These are phyloP conservation scores for Epinotia ramella DNA, from an alignment of 2,888 invertebrate genomes.

Conservation along the genomic window DNA sequence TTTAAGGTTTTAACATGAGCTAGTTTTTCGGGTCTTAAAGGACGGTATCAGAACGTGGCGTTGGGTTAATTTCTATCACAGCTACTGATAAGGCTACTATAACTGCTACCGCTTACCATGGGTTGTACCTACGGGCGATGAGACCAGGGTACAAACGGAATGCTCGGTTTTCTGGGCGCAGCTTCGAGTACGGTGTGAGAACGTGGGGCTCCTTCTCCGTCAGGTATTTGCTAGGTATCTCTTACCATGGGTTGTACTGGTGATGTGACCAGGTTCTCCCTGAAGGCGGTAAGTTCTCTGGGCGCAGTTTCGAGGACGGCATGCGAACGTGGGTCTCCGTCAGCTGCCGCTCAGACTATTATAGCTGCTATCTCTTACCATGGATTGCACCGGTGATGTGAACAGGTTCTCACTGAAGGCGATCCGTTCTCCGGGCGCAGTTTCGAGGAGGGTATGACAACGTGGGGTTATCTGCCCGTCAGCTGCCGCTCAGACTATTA, in stretches of 20 bases:
- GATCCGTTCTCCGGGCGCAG: conserved; percentile 46
- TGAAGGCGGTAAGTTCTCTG: conserved; percentile 58
- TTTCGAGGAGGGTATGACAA: conserved; percentile 56
- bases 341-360: conserved; percentile 15
- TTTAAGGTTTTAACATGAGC: too few relatives aligned
- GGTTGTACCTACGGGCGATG: conserved; percentile 47
- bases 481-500: too few relatives aligned
- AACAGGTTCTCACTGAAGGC: not conserved
- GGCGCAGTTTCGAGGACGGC: conserved; percentile 56
- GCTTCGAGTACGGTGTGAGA: conserved; percentile 56
- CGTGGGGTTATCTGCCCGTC: conserved; percentile 30
- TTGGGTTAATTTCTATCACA: conserved; percentile 66
- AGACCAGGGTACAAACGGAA: not conserved
- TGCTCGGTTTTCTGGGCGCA: conserved; percentile 45
- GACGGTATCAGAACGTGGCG: conserved; percentile 54
- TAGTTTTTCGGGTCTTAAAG: conserved; percentile 54
- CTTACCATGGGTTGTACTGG: conserved; percentile 18
- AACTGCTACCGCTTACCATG: not conserved
- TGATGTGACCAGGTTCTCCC: conserved; percentile 63
- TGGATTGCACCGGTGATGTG: conserved; percentile 4
- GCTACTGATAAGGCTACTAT: not conserved
- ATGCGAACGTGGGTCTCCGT: conserved; percentile 62
- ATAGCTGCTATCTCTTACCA: not conserved
- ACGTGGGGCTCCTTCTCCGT: conserved; percentile 35
- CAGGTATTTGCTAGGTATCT: too few relatives aligned